A percentile compares a stretch with the other conserved stretches of the same genome.
Conservation (phyloP, 64 coral and sea anemone species). For the Montipora cactus region DNA sequence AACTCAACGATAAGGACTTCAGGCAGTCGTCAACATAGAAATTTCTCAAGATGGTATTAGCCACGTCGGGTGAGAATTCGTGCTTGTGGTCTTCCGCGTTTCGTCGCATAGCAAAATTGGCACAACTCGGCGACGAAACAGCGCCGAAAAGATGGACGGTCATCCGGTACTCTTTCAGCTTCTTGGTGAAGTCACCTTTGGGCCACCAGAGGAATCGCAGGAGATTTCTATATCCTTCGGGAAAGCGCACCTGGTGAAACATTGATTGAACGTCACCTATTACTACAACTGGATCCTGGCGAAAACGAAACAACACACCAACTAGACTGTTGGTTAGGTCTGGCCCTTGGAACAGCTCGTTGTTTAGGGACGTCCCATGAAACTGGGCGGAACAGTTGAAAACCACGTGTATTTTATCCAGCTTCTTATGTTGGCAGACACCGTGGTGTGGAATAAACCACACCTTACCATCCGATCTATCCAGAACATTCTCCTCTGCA, state of each 20-base stretch:
- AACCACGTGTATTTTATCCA: not conserved
- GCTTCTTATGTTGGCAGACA: not conserved
- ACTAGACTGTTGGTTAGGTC: not conserved
- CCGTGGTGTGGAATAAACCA: slow-evolving; percentile 12
- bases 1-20: too few relatives aligned
- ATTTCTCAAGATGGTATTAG: slow-evolving; percentile 12
- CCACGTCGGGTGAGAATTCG: not conserved
- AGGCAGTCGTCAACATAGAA: slow-evolving; percentile 77
- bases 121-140: too few relatives aligned
- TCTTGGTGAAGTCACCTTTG: slow-evolving; percentile 21
- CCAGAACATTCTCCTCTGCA: not conserved
- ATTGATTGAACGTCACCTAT: not conserved
- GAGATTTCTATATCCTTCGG: not conserved
- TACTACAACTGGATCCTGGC: slow-evolving; percentile 18
- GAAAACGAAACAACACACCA: slow-evolving; percentile 12
- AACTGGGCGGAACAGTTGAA: not conserved
- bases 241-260: too few relatives aligned
- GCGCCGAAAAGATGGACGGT: too few relatives aligned
- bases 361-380: not conserved
- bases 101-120: too few relatives aligned
- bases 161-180: slow-evolving; percentile 39
- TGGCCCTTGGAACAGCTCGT: not conserved
- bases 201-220: slow-evolving; percentile 70
- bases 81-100: too few relatives aligned
- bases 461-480: not conserved